Evolutionary conservation across 1,140 invertebrate species (phyloP).

Genomic region (Atta colombica): DNA sequence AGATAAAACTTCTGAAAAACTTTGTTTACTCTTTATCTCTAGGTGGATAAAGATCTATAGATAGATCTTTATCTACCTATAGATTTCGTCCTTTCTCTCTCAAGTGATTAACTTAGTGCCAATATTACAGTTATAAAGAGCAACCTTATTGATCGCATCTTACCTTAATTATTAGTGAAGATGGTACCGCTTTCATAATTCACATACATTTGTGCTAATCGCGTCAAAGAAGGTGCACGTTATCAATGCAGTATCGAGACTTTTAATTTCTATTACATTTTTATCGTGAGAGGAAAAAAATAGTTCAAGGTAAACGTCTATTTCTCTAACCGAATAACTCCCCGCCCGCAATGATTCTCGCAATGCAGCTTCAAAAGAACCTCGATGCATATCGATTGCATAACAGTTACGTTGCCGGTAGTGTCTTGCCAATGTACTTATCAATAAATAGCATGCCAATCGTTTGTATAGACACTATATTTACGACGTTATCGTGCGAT

Average conservation of each 20-base stretch:
- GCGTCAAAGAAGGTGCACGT: background rate
- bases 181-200: background rate
- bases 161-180: background rate
- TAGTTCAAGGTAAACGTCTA: conserved; percentile 18
- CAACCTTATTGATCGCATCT: background rate
- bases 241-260: background rate
- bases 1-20: no score
- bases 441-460: background rate
- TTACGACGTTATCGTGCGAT: conserved; percentile 26
- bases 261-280: background rate
- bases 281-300: background rate
- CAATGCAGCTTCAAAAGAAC: background rate
- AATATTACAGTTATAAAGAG: background rate
- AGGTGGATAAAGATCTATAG: no score
- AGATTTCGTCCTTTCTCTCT: background rate
- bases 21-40: no score
- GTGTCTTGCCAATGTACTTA: background rate
- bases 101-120: background rate
- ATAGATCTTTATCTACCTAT: no score
- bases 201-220: background rate
- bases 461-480: conserved; percentile 22
- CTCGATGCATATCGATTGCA: background rate
- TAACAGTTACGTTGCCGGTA: conserved; percentile 7
- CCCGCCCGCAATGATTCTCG: background rate
- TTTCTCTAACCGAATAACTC: background rate